Evolutionary conservation across 1,140 invertebrate species (phyloP), one percentile per base, ranked within the genome.

Genomic region (Dysdera silvatica): DNA sequence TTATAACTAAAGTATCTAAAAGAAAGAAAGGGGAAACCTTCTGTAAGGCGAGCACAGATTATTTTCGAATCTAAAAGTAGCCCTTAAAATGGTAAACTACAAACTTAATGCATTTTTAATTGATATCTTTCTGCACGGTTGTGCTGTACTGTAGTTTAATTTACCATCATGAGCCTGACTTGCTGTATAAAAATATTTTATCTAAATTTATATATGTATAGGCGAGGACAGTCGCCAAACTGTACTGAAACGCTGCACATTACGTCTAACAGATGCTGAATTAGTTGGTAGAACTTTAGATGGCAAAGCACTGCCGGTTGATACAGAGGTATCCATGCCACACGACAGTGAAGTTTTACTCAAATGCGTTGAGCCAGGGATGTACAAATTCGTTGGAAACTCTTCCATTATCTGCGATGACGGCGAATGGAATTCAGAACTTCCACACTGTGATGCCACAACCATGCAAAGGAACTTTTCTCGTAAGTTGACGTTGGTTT

Each of bases 401-500:
- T 76, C 83, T n/a, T 74, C 78, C 61, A 74, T 87, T 2, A 78
- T 83, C 5, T 91, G 89, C 74, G 83, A 85, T 41, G 88, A 91
- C 70, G 88, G 88, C 0, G 78, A 80, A 24, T 91, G 88, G 88
- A 82, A 81, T 4, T 79, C 82, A 1, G 80, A 83, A 59, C 73
- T 87, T 69, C 88, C 88, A 4, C 82, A 83, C 61, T 91, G 88
- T 74, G 83, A 87, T 68, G 84, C 85, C 26, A 91, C 88, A 28
- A 89, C 87, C 0, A 74, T 87, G 4, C 79, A 71, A 23, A 88
- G 87, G 37, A 91, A 91, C 77, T 90, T 87, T 73, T 89, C 87
- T 67, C 84, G 86, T 88, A 77, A 65, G 65, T 57, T 18, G n/a
- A 10, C 3, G 16, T 54, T 8, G 26, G 5, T 24, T 61, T 29